Base-by-base conservation (phyloP, 2,888 invertebrate species). In the Pristionchus mayeri region DNA sequence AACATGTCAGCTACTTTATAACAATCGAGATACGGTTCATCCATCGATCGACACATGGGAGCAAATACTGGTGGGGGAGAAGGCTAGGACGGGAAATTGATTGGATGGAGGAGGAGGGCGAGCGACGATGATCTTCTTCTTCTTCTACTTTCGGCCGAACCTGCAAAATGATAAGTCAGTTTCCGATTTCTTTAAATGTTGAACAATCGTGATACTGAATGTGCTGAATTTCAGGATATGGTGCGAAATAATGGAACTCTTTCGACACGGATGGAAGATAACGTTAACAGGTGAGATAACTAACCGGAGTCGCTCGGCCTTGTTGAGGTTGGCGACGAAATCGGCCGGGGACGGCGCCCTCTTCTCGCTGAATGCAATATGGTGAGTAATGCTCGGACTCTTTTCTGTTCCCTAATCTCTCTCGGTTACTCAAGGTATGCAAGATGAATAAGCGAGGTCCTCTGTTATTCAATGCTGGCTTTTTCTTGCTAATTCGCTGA, bases 301-400 rank as follows among this genome's bases (percentile, higher is more conserved):
- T 40, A n/a, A 84, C 84, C 84, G 34, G 50, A 84, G 84, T 84
- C 84, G 84, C 44, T 84, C 84, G 13, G 84, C 84, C 54, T 75
- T 84, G 75, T 84, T 84, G 52, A 84, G 75, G 24, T 50, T 71
- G 30, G 71, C 54, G 71, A 84, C 24, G 75, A 84, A 84, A 54
- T 84, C 84, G 7, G 84, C 37, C 11, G 71, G 44, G 4, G 71
- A 75, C 0, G 84, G 84, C 37, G 84, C 52, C 24, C 84, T 71
- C 44, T 84, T 84, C 75, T 84, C 84, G 54, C 82, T 82, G 82
- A 63, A 82, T 34, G 34, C n/a, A 4, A 27, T 7, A 27, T 57
- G 27, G 50, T 50, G 16, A 50, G 16, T 50, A 50, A 21, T 18
- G 50, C 50, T 6, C 50, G 50, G 11, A 9, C 13, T 50, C 50